A percentile compares a stretch with the other conserved stretches of the same genome.
Conservation (phyloP, 2,113 vertebrate species). For the Myotis yumanensis region DNA sequence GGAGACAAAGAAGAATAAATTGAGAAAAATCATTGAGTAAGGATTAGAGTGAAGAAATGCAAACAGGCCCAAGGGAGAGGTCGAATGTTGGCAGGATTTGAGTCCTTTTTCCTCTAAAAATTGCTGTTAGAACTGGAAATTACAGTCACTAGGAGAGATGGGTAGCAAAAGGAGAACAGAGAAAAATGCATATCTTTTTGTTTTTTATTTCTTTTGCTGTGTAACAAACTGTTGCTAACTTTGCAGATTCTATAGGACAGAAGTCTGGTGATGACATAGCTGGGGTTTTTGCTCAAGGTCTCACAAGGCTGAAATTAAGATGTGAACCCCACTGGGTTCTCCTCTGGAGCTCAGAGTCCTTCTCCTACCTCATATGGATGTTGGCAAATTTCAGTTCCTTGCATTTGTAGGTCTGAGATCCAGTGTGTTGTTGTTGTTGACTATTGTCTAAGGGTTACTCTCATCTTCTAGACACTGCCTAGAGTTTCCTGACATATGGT, state of each 20-base stretch:
- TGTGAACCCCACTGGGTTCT: neutral
- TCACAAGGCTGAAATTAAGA: neutral
- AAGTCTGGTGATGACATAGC: neutral
- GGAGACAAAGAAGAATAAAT: neutral
- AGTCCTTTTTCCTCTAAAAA: neutral
- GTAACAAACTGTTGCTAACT: neutral
- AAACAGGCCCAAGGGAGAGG: neutral
- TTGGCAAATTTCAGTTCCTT: neutral
- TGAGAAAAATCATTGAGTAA: neutral
- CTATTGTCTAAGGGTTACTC: neutral
- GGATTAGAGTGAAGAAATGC: neutral
- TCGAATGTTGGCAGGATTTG: accelerated
- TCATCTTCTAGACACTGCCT: neutral
- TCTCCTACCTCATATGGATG: neutral
- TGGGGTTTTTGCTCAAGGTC: neutral
- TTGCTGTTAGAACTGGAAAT: neutral
- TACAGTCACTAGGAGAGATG: neutral
- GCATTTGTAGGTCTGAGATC: neutral
- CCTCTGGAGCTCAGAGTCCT: neutral
- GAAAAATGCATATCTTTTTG: neutral
- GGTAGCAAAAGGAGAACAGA: neutral
- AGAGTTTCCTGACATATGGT: neutral
- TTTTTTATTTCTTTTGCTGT: neutral
- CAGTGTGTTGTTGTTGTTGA: neutral
- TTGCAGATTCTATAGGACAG: neutral